Evolutionary conservation across 2,113 vertebrate genomes (phyloP).

Genomic region (Tapirus terrestris): DNA sequence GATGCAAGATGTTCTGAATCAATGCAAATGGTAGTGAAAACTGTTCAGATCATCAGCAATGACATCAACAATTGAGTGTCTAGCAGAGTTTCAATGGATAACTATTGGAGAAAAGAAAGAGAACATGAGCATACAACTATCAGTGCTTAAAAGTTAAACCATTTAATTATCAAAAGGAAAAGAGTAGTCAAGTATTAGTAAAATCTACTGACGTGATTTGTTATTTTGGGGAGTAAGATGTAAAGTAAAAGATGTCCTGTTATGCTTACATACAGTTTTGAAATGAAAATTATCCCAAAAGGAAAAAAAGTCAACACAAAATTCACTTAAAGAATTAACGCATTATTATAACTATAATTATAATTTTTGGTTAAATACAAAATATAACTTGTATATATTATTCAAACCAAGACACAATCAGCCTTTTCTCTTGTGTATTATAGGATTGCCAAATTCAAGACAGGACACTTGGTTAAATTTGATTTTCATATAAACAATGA

Average conservation of each 20-base stretch:
- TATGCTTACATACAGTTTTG: background rate
- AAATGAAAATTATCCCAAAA: background rate
- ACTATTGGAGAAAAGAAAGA: background rate
- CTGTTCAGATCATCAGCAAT: background rate
- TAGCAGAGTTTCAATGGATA: background rate
- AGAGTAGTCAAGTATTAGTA: background rate
- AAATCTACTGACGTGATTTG: background rate
- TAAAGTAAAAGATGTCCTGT: background rate
- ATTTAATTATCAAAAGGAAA: background rate
- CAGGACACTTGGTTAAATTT: background rate
- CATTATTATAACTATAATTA: background rate
- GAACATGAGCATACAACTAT: fast-evolving
- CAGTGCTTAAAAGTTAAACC: background rate
- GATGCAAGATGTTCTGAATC: background rate
- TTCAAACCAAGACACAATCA: background rate
- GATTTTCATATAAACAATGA: background rate
- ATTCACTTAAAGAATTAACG: background rate
- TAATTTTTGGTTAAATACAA: background rate
- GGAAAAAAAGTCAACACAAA: background rate
- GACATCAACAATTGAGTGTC: background rate
- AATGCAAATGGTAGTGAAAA: background rate
- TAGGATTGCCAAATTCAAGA: background rate
- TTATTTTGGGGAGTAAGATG: background rate
- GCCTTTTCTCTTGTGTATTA: background rate
- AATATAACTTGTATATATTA: background rate